Evolutionary conservation across 2,113 vertebrate genomes (phyloP), one percentile per base, ranked within the genome.

Genomic region (Australoheros scitulus): DNA sequence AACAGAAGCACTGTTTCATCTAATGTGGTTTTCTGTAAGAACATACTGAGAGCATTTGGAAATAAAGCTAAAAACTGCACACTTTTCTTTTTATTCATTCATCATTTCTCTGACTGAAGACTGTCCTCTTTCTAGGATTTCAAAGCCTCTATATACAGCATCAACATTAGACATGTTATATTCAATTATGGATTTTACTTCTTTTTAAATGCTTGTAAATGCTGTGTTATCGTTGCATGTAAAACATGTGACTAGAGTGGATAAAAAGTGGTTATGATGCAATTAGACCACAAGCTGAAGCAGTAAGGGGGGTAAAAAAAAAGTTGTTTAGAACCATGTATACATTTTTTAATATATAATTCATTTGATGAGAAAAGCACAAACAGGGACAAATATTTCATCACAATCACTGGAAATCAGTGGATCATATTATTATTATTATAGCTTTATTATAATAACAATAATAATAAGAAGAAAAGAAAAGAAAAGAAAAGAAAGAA

Each of bases 11-110:
- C n/a, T 0, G 56, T 43, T 29, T 41, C 56, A 59, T 20, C 55
- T 41, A 7, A 41, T 76, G 74, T 38, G 74, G 68, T n/a, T 72
- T 76, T 58, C 55, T 34, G 22, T 76, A 7, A 76, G 22, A 57
- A 58, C 74, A 76, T 59, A 58, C 74, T 59, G 52, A 58, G 34
- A 26, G 34, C 0, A 59, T 26, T 76, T 76, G 3, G n/a, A 58
- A 26, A 58, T 58, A 41, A 76, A 58, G 55, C 72, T 58, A 14
- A 11, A 59, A 76, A 14, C 52, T 61, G 29, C 7, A 34, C 29
- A 61, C 14, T 4, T 34, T 32, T 34, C 60, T 34, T 34, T 15
- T 18, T 2, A 52, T 52, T 52, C 50, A 52, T 52, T 52, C 17
- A 52, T 52, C 50, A 7, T 7, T 18, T 56, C 52, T 56, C 18